These are phyloP conservation scores for Spicauda simplicius DNA, from an alignment of 2,888 invertebrate genomes.

Conservation along the genomic window DNA sequence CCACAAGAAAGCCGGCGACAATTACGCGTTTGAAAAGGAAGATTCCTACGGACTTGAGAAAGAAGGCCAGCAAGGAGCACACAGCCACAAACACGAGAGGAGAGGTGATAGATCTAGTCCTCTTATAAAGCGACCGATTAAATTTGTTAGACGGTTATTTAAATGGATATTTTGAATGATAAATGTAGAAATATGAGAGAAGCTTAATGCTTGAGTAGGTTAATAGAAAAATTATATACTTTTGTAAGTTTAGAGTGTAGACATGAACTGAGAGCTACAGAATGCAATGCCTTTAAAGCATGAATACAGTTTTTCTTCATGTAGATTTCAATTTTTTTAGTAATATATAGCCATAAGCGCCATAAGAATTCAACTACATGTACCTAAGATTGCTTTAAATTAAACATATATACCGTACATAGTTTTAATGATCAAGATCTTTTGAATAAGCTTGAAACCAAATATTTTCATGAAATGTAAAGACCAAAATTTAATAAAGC, in stretches of 20 bases:
- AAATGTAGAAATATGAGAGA: background rate
- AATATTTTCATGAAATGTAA: no score
- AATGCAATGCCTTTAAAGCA: no score
- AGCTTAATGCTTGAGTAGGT: background rate
- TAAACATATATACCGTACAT: no score
- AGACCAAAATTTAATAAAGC: background rate
- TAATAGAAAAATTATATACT: background rate
- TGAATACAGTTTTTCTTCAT: no score
- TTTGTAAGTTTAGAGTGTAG: no score
- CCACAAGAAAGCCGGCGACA: conserved; percentile 90
- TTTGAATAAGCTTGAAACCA: no score
- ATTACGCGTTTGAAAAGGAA: conserved; percentile 89
- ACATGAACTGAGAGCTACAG: no score
- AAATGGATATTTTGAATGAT: conserved; percentile 56
- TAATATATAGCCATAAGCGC: no score
- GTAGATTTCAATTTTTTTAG: no score
- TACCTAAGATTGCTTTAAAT: no score
- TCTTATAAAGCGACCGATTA: conserved; percentile 58
- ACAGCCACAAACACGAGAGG: conserved; percentile 69
- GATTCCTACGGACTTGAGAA: conserved; percentile 86
- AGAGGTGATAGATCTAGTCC: conserved; percentile 64
- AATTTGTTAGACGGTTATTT: conserved; percentile 57
- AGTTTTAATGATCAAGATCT: no score
- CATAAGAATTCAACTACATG: no score
- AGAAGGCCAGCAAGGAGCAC: conserved; percentile 75